phyloP scores from a whole-genome alignment of 1,140 invertebrate species.

The Sinonovacula constricta region DNA sequence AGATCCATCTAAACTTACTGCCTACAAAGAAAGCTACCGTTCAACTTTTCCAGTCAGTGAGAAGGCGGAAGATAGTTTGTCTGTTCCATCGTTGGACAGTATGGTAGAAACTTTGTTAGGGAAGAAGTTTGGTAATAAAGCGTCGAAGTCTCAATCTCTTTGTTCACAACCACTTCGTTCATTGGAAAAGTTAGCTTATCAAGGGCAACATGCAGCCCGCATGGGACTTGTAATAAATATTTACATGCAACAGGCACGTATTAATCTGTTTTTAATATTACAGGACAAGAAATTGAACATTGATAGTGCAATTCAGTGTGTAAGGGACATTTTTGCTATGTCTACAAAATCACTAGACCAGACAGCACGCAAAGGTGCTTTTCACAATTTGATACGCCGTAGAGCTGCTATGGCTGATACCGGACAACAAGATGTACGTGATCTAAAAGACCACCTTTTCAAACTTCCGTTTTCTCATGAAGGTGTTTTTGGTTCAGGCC shows the following conservation, averaged over 20 bases:
- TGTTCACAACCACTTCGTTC: constrained; percentile 11
- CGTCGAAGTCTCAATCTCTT: background rate
- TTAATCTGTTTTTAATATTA: background rate
- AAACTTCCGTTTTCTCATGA: constrained; percentile 17
- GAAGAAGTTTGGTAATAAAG: background rate
- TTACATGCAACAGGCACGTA: constrained; percentile 6
- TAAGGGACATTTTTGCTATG: constrained; percentile 29
- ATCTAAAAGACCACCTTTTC: constrained; percentile 20
- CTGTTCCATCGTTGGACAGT: constrained; percentile 11
- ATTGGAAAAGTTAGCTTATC: constrained; percentile 27
- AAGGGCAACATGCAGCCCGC: constrained; percentile 26
- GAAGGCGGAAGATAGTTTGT: constrained; percentile 19
- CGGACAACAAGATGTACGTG: constrained; percentile 7
- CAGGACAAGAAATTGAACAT: background rate
- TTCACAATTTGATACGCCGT: constrained; percentile 18
- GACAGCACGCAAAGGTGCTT: background rate
- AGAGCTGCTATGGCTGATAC: constrained; percentile 23
- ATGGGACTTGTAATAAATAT: constrained; percentile 26
- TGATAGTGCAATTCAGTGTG: constrained; percentile 9
- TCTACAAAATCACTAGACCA: constrained; percentile 14
- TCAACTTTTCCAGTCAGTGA: constrained; percentile 17
- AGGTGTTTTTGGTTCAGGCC: constrained; percentile 8
- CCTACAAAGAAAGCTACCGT: constrained; percentile 11
- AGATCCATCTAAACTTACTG: background rate
- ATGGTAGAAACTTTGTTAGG: constrained; percentile 1